Percentiles rank a stretch among this genome's conserved stretches.
Evolutionary conservation across 2,113 vertebrate species (phyloP).

Genomic region (Columbina picui): DNA sequence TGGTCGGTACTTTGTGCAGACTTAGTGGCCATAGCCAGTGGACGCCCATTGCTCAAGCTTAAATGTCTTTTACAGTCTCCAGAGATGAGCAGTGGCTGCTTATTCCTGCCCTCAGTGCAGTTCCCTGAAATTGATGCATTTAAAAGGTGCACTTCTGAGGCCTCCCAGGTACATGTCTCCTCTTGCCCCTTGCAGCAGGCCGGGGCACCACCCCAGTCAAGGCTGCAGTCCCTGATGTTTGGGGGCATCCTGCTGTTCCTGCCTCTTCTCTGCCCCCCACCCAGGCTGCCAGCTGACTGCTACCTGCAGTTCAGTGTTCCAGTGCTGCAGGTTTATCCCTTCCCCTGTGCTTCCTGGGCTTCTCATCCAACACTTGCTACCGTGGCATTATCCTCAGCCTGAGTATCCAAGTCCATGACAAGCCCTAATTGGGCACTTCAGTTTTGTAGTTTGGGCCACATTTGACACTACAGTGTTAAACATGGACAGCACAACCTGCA

Average conservation of each 20-base stretch:
- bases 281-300: neutral
- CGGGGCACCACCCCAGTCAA: neutral
- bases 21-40: accelerated
- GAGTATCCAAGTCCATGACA: neutral
- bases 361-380: too few relatives aligned
- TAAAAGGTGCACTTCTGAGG: neutral
- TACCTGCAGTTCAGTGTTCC: too few relatives aligned
- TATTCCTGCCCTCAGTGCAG: neutral
- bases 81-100: neutral
- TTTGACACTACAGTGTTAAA: neutral
- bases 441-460: neutral
- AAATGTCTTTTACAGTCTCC: neutral
- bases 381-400: too few relatives aligned
- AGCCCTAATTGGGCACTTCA: neutral
- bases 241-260: neutral
- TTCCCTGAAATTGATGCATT: neutral
- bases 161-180: neutral
- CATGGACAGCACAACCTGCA: neutral
- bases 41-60: neutral
- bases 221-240: neutral
- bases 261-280: neutral
- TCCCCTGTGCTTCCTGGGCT: too few relatives aligned
- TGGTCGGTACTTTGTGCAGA: neutral
- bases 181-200: neutral
- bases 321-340: too few relatives aligned